Evolutionary conservation across 2,888 invertebrate species (phyloP), one percentile per base, ranked within the genome.

Genomic region (Agrochola macilenta): DNA sequence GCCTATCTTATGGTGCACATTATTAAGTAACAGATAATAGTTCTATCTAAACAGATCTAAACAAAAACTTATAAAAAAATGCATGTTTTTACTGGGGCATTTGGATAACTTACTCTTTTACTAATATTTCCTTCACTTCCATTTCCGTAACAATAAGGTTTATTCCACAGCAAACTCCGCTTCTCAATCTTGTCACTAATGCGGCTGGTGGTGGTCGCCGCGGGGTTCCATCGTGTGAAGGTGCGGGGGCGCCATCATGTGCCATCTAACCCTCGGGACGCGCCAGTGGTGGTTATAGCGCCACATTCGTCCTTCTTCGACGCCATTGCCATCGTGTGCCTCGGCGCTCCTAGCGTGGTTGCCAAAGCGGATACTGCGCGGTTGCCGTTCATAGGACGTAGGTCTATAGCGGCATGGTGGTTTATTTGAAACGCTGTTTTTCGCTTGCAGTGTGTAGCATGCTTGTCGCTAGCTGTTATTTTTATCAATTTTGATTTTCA

Each of bases 301-400:
- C 99, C 99, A 5, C 99, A 99, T 94, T 99, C 99, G 60, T 98
- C 98, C 78, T 99, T 98, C 97, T 98, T 98, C 95, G 99, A 99
- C 95, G 98, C 98, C 80, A 97, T 99, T 84, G 97, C 98, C 89
- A 98, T 99, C 90, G 98, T 98, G 79, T 97, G 97, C 91, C 97
- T 98, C 87, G 98, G 98, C n/a, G 98, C 98, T 70, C 98, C 99
- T 46, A 98, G 98, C 90, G 98, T 99, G 92, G 99, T 99, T 88
- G 99, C 99, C 83, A 99, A 99, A 94, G 98, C 98, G 35, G 99
- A 98, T 93, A 98, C 98, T 46, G 98, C 98, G 73, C 96, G 97
- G 82, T 97, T 99, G 90, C 99, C 99, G 78, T 97, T 99, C 91
- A 98, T 99, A 95, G 99, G 99, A 98, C 98, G 99, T 99, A 98